phyloP scores from a whole-genome alignment of 1,140 invertebrate genomes.

The Cydia amplana region DNA sequence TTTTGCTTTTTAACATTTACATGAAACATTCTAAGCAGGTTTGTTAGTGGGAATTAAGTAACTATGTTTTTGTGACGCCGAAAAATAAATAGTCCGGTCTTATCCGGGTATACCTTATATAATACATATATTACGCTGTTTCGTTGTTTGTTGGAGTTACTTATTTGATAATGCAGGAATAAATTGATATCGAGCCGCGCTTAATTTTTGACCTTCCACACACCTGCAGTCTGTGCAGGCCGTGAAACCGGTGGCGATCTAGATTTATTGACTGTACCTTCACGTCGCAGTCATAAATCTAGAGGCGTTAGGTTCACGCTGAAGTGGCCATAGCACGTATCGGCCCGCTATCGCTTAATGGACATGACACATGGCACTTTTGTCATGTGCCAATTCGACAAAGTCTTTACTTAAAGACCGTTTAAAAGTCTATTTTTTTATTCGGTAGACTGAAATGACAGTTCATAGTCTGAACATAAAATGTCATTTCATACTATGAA shows the following conservation, averaged over 20 bases:
- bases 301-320: conserved; percentile 40
- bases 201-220: background rate
- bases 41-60: too few species aligned
- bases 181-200: background rate
- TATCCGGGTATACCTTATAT: too few species aligned
- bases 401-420: background rate
- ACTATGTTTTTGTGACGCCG: too few species aligned
- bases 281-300: conserved; percentile 47
- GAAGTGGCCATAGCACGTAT: conserved; percentile 40
- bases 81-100: too few species aligned
- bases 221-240: background rate
- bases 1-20: too few species aligned
- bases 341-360: conserved; percentile 39
- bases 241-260: conserved; percentile 7
- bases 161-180: background rate
- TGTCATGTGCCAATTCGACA: conserved; percentile 24
- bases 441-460: too few species aligned
- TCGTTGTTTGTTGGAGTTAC: background rate
- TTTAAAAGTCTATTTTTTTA: too few species aligned
- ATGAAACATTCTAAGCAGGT: too few species aligned
- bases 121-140: too few species aligned
- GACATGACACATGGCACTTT: conserved; percentile 40
- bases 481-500: too few species aligned
- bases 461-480: too few species aligned
- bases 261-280: conserved; percentile 43